phyloP scores from a whole-genome alignment of 2,888 invertebrate genomes.

The Lasioglossum vierecki region DNA sequence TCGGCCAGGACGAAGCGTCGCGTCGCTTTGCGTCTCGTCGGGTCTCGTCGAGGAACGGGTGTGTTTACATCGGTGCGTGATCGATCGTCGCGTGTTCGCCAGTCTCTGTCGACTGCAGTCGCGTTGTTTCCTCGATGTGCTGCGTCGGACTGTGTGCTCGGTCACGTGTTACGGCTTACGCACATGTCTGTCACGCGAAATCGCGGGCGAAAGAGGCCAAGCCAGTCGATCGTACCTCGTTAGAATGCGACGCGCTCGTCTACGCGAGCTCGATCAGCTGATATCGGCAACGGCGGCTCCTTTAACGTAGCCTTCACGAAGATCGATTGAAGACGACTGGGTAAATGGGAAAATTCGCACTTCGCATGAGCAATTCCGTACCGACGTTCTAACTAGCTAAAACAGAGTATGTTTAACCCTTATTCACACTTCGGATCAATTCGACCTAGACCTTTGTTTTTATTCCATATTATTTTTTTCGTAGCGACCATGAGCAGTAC shows the following conservation, averaged over 20 bases:
- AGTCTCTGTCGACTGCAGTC: slow-evolving; percentile 53
- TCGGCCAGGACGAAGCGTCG: slow-evolving; percentile 48
- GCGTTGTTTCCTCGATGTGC: slow-evolving; percentile 47
- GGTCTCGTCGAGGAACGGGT: slow-evolving; percentile 38
- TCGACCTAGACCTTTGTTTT: not conserved
- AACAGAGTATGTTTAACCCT: not conserved
- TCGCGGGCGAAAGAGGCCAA: slow-evolving; percentile 40
- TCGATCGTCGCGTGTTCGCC: slow-evolving; percentile 75
- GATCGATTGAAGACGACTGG: not conserved
- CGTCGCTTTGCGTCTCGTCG: not conserved
- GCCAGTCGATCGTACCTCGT: slow-evolving; percentile 46
- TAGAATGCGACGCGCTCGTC: slow-evolving; percentile 42
- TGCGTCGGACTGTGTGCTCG: slow-evolving; percentile 53
- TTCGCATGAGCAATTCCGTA: not conserved
- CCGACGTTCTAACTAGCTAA: not conserved
- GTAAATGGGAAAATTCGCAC: not conserved
- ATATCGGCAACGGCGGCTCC: slow-evolving; percentile 30
- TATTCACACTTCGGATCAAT: not conserved
- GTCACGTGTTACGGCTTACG: slow-evolving; percentile 67
- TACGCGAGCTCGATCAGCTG: slow-evolving; percentile 59
- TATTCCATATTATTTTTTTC: not conserved
- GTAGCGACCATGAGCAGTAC: not conserved
- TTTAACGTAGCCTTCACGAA: slow-evolving; percentile 19
- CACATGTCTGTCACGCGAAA: slow-evolving; percentile 54
- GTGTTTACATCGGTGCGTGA: slow-evolving; percentile 74